A percentile compares a stretch with the other conserved stretches of the same genome.
These are phyloP conservation scores for Netelia fuscicornis DNA, from an alignment of 2,888 invertebrate species.

Conservation along the genomic window DNA sequence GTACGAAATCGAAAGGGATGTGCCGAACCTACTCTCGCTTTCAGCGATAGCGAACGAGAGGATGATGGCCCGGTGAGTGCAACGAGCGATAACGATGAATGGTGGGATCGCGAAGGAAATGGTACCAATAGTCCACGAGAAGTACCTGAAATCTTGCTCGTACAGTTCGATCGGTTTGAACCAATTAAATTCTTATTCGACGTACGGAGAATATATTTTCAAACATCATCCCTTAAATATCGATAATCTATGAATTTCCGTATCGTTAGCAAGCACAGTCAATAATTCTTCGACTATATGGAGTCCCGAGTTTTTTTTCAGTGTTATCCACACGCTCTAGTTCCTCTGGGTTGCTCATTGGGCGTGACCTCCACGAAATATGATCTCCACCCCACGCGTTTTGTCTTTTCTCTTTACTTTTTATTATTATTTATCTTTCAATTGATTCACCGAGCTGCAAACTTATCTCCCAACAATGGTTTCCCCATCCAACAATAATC, in stretches of 20 bases:
- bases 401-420: background rate
- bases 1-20: constrained; percentile 64
- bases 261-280: no score
- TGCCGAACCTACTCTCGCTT: constrained; percentile 62
- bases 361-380: background rate
- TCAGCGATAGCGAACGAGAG: constrained; percentile 62
- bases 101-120: constrained; percentile 21
- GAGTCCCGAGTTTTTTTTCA: background rate
- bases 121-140: background rate
- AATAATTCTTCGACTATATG: background rate
- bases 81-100: constrained; percentile 66
- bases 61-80: constrained; percentile 64
- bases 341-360: background rate
- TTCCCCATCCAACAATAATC: constrained; percentile 19
- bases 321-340: background rate
- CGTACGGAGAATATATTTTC: no score
- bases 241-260: no score
- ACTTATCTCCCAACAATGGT: constrained; percentile 4
- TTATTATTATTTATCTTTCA: background rate
- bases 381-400: background rate
- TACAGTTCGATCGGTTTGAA: background rate
- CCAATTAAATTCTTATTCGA: background rate
- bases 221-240: no score
- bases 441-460: constrained; percentile 13
- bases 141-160: background rate